Evolutionary conservation across 1,140 invertebrate species (phyloP).

Genomic region (Brachionus calyciflorus): DNA sequence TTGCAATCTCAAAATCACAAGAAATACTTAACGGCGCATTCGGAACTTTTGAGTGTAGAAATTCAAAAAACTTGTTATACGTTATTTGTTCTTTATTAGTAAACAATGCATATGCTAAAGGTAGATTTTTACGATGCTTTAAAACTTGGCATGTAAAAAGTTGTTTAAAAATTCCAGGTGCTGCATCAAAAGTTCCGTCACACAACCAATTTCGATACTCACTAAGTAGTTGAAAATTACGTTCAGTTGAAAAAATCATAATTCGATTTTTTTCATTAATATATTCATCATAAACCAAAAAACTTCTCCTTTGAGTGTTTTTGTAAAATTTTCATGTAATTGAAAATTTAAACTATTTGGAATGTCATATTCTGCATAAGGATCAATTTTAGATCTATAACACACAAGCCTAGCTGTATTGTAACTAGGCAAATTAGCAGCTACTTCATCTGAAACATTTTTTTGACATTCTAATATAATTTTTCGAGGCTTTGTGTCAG

Average conservation of each 20-base stretch:
- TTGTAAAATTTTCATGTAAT: neutral
- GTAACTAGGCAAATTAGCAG: too few relatives aligned
- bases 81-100: neutral
- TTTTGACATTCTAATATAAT: too few relatives aligned
- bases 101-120: neutral
- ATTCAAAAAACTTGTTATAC: neutral
- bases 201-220: neutral
- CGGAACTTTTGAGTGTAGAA: neutral
- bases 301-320: neutral
- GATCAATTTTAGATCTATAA: too few relatives aligned
- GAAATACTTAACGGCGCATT: neutral
- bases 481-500: too few relatives aligned
- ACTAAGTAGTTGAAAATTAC: neutral
- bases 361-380: conserved; percentile 81
- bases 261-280: neutral
- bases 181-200: conserved; percentile 5
- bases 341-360: neutral
- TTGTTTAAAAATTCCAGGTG: neutral
- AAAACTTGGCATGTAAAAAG: neutral
- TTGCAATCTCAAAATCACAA: neutral
- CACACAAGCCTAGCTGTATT: too few relatives aligned
- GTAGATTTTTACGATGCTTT: neutral
- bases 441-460: too few relatives aligned
- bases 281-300: neutral
- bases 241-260: neutral